Percentiles rank a stretch among this genome's conserved stretches.
Conservation (phyloP, 2,888 invertebrate genomes). For the Lithophane leautieri region DNA sequence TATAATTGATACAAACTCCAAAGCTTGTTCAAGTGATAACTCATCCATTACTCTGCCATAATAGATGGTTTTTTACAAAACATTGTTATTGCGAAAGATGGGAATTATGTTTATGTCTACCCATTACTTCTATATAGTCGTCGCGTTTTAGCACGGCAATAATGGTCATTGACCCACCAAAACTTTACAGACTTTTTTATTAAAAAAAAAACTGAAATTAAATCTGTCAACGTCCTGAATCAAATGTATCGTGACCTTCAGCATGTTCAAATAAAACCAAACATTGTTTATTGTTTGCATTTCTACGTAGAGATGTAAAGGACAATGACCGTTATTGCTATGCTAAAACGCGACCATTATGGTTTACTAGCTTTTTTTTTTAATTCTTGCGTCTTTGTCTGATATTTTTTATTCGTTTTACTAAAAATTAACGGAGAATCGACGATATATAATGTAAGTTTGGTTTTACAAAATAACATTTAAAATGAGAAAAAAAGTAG, state of each 20-base stretch:
- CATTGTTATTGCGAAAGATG: background rate
- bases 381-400: background rate
- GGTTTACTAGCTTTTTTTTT: background rate
- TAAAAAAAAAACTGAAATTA: background rate
- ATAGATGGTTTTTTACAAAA: background rate
- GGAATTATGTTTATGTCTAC: constrained; percentile 2
- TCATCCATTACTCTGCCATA: constrained; percentile 13
- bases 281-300: too few species aligned
- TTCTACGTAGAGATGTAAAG: background rate
- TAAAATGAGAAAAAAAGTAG: background rate
- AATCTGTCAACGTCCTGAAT: too few species aligned
- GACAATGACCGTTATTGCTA: background rate
- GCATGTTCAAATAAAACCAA: too few species aligned
- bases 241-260: too few species aligned
- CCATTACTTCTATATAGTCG: background rate
- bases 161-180: background rate
- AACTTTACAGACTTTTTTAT: background rate
- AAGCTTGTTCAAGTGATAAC: constrained; percentile 29
- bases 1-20: constrained; percentile 44
- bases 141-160: background rate
- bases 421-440: background rate
- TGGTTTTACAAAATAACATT: background rate
- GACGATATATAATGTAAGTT: background rate
- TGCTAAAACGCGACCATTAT: background rate
- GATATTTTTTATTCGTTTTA: background rate